Evolutionary conservation across 2,113 vertebrate species (phyloP), one percentile per base, ranked within the genome.

Genomic region (Leiothrix lutea): DNA sequence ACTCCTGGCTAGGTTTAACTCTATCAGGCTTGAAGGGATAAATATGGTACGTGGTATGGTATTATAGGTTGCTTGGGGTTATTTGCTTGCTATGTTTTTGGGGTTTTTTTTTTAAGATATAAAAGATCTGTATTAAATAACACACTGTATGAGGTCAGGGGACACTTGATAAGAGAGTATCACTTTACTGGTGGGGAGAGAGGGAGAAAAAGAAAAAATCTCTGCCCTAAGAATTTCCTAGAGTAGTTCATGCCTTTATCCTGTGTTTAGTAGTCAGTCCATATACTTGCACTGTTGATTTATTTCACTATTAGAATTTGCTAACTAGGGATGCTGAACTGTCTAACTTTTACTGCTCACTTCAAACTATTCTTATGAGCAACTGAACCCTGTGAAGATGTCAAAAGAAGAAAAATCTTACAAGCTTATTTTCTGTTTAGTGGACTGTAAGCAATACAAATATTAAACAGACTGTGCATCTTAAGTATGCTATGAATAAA

Each of bases 331-430:
- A 33, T 22, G 21, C 13, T 73, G 80, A 47, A 66, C 14, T 62
- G 33, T 58, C 79, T 80, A 84, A 79, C 35, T 88, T 90, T 48
- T 73, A 79, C 29, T 54, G 21, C 28, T 48, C 54, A 66, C 42
- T 88, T 94, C 80, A 90, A 62, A 47, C 13, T 84, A 33, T 36
- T n/a, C 36, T 75, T 71, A 78, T 40, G 79, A 84, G n/a, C 24
- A 86, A 53, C 35, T 48, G 35, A 88, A 92, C 26, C 47, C 22
- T 51, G 38, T 19, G 36, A 92, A 74, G 26, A 1, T 86, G 29
- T 90, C 64, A 94, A 56, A 92, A 79, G 61, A 94, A 88, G 40
- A 82, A 90, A 90, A 80, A 65, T 73, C 74, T 88, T 78, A 77
- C 33, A 90, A 64, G 60, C 11, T 78, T 86, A 44, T 88, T 86